Evolutionary conservation across 2,888 invertebrate species (phyloP).

Genomic region (Diploptera punctata): DNA sequence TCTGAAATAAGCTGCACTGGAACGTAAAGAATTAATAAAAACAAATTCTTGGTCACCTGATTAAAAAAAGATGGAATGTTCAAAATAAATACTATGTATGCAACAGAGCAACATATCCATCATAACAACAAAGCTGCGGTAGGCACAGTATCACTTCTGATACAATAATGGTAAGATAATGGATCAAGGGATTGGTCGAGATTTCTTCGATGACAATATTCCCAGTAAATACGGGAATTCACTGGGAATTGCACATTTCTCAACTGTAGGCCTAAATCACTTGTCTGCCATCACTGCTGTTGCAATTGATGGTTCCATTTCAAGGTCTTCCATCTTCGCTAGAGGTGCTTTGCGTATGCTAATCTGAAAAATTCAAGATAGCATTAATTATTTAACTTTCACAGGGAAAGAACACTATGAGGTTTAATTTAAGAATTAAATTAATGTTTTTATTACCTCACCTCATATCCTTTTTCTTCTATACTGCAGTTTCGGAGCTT

Average conservation of each 20-base stretch:
- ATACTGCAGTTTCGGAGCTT: no score
- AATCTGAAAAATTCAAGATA: conserved; percentile 36
- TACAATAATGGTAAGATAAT: not conserved
- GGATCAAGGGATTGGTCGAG: not conserved
- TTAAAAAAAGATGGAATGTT: conserved; percentile 17
- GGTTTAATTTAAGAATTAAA: no score
- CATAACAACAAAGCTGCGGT: not conserved
- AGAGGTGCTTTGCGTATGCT: conserved; percentile 40
- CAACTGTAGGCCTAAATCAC: not conserved
- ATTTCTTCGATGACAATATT: not conserved
- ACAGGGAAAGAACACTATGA: not conserved
- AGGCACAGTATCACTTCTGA: not conserved
- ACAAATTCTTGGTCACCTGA: not conserved
- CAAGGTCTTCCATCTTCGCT: conserved; percentile 41
- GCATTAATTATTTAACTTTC: not conserved
- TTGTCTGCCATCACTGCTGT: not conserved
- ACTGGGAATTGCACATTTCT: not conserved
- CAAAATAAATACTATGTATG: conserved; percentile 2
- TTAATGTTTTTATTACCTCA: no score
- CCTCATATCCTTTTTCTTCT: no score
- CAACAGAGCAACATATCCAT: conserved; percentile 11
- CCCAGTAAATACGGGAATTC: not conserved
- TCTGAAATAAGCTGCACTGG: conserved; percentile 19
- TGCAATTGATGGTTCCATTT: conserved; percentile 24
- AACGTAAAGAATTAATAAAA: conserved; percentile 13